Percentiles rank a stretch among this genome's conserved stretches.
These are phyloP conservation scores for Lymantria monacha DNA, from an alignment of 2,888 invertebrate genomes.

Conservation along the genomic window DNA sequence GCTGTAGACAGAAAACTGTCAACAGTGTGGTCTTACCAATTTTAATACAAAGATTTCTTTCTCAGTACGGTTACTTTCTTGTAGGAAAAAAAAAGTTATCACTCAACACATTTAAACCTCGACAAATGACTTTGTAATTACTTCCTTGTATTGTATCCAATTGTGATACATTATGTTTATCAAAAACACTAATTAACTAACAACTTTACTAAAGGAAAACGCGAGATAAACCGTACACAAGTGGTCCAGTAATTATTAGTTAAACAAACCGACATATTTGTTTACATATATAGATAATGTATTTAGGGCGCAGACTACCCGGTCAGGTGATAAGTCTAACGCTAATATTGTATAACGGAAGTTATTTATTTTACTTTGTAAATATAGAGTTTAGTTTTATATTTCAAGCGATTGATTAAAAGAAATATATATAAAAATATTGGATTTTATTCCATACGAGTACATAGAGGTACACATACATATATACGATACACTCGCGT, in stretches of 20 bases:
- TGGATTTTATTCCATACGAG: no score
- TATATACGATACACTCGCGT: no score
- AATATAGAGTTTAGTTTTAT: no score
- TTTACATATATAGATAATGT: constrained; percentile 18
- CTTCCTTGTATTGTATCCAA: background rate
- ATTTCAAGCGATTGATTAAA: no score
- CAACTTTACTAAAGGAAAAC: background rate
- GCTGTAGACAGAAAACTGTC: no score
- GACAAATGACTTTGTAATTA: background rate
- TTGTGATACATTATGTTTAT: background rate
- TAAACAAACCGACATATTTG: constrained; percentile 9
- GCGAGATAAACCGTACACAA: constrained; percentile 10
- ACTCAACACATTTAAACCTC: background rate
- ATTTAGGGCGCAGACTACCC: constrained; percentile 16
- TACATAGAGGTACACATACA: no score
- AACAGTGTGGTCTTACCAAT: no score
- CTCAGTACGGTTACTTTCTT: no score
- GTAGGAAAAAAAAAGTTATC: no score
- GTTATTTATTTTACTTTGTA: background rate
- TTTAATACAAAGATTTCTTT: no score
- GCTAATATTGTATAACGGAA: background rate
- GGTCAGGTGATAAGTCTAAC: constrained; percentile 21
- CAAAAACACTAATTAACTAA: constrained; percentile 1
- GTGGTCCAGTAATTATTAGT: constrained; percentile 21
- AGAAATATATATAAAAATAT: no score